These are phyloP conservation scores for Orchesella flavescens DNA, from an alignment of 2,888 invertebrate genomes.

Conservation along the genomic window DNA sequence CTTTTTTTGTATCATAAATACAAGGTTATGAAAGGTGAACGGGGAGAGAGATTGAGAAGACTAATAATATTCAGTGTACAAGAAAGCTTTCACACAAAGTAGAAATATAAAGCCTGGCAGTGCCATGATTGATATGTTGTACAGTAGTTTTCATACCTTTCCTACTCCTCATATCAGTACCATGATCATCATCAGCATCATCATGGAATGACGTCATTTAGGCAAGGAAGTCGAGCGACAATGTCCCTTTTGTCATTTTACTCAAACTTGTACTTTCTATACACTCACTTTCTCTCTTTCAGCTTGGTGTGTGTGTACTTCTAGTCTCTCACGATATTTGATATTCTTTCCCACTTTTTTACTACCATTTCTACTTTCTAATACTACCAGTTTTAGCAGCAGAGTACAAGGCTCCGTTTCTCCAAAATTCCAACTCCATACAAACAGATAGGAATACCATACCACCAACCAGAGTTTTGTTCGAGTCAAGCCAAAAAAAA, in stretches of 20 bases:
- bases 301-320: too few species aligned
- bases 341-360: background rate
- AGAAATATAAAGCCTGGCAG: too few species aligned
- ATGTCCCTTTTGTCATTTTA: slow-evolving; percentile 9
- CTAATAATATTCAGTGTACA: too few species aligned
- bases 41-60: slow-evolving; percentile 6
- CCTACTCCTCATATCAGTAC: background rate
- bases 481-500: too few species aligned
- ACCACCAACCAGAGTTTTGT: too few species aligned
- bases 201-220: slow-evolving; percentile 7
- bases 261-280: background rate
- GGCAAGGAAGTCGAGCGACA: background rate
- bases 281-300: background rate
- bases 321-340: background rate
- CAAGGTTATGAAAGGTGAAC: background rate
- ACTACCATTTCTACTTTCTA: background rate
- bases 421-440: background rate
- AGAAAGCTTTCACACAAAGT: too few species aligned
- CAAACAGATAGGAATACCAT: background rate
- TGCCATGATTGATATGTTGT: too few species aligned
- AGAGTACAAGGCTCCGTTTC: background rate
- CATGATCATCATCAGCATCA: too few species aligned
- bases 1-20: too few species aligned
- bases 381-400: background rate
- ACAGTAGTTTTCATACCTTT: background rate